phyloP scores from a whole-genome alignment of 1,140 invertebrate genomes.

The Vanessa tameamea region DNA sequence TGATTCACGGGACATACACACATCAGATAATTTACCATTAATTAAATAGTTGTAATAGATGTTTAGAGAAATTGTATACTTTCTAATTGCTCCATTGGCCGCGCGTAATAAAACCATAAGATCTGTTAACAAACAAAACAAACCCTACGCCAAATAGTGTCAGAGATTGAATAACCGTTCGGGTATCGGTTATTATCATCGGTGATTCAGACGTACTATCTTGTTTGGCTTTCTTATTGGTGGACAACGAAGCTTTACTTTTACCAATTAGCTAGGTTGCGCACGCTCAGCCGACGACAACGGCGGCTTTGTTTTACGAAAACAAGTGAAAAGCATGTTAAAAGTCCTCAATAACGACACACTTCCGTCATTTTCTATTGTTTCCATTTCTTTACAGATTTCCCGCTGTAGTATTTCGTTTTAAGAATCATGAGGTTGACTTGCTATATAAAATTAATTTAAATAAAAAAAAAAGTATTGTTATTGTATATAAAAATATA shows the following conservation, averaged over 20 bases:
- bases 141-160: constrained; percentile 31
- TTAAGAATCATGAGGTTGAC: not conserved
- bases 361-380: constrained; percentile 43
- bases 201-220: constrained; percentile 55
- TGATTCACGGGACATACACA: not conserved
- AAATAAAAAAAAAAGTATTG: too few relatives aligned
- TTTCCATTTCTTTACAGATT: not conserved
- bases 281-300: constrained; percentile 58
- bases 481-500: too few relatives aligned
- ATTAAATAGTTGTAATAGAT: constrained; percentile 11
- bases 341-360: constrained; percentile 54
- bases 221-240: constrained; percentile 70
- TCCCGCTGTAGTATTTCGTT: not conserved
- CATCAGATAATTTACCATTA: constrained; percentile 6
- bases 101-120: constrained; percentile 32
- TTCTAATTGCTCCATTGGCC: constrained; percentile 30
- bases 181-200: constrained; percentile 38
- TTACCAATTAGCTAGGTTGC: constrained; percentile 71
- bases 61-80: constrained; percentile 18
- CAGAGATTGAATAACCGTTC: constrained; percentile 40
- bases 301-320: constrained; percentile 62
- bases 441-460: too few relatives aligned
- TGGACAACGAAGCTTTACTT: constrained; percentile 67
- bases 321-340: constrained; percentile 64
- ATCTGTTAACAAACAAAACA: constrained; percentile 41